These are phyloP conservation scores for Acanthopleura granulata DNA, from an alignment of 2,888 invertebrate genomes.

Conservation along the genomic window DNA sequence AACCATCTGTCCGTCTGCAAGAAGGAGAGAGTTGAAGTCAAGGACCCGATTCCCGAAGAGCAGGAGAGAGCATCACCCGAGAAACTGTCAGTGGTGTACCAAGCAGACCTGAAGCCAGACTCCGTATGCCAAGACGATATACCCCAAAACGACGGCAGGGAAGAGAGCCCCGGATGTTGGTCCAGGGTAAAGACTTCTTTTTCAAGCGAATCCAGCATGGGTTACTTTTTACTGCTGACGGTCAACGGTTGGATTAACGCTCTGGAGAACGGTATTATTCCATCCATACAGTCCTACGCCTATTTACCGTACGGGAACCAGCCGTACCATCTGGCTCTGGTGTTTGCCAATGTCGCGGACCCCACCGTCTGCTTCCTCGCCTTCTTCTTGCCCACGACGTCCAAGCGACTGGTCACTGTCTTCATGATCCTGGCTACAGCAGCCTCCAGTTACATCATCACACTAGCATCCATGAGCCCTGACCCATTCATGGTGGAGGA, in stretches of 20 bases:
- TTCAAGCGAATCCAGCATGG: background rate
- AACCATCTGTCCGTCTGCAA: constrained; percentile 68
- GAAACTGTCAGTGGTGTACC: background rate
- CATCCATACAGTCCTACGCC: constrained; percentile 85
- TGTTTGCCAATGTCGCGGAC: constrained; percentile 84
- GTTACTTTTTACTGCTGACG: constrained; percentile 58
- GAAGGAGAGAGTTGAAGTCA: constrained; percentile 35
- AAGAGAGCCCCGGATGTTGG: background rate
- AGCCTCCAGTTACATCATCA: constrained; percentile 78
- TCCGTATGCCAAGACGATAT: background rate
- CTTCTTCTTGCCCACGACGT: constrained; percentile 69
- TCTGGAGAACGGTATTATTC: constrained; percentile 83
- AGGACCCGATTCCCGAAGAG: background rate
- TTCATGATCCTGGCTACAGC: constrained; percentile 69
- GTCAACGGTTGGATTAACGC: constrained; percentile 75
- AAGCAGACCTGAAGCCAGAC: background rate
- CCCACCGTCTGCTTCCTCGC: constrained; percentile 80
- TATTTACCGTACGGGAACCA: constrained; percentile 83
- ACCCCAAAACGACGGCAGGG: background rate
- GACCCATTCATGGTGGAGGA: constrained; percentile 75
- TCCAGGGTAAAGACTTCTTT: background rate
- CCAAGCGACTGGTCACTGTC: constrained; percentile 36
- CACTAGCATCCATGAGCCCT: constrained; percentile 82
- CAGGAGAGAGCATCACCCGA: background rate
- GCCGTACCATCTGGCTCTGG: constrained; percentile 83